Percentiles rank a stretch among this genome's conserved stretches.
Evolutionary conservation across 2,113 vertebrate species (phyloP).

Genomic region (Cololabis saira): DNA sequence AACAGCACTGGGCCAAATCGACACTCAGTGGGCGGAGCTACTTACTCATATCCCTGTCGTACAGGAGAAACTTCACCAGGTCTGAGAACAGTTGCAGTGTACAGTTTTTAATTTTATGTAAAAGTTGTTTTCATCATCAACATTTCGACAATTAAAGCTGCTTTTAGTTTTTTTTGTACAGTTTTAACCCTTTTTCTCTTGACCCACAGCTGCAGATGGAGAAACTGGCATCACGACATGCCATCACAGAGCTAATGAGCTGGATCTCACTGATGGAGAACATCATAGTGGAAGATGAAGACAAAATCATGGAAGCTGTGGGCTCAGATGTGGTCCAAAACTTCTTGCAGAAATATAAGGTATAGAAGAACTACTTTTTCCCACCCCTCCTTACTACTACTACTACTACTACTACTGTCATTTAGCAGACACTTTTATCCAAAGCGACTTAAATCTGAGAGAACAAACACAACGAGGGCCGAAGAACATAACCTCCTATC

Average conservation of each 20-base stretch:
- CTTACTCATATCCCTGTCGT: conserved; percentile 90
- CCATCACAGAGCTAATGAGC: conserved; percentile 94
- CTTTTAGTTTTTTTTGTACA: neutral
- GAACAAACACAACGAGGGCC: too few species aligned
- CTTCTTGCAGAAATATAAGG: conserved; percentile 95
- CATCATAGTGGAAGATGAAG: conserved; percentile 89
- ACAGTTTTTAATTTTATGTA: too few species aligned
- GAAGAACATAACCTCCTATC: too few species aligned
- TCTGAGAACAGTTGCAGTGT: conserved; percentile 53
- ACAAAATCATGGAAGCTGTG: conserved; percentile 87
- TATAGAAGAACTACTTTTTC: conserved; percentile 48
- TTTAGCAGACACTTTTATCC: too few species aligned
- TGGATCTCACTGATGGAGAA: conserved; percentile 97
- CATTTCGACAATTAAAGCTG: neutral
- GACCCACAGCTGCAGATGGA: conserved; percentile 92
- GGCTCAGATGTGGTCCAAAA: conserved; percentile 87
- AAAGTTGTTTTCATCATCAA: too few species aligned
- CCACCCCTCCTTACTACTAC: too few species aligned
- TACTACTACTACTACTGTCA: too few species aligned
- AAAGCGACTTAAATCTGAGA: too few species aligned
- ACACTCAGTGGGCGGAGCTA: conserved; percentile 92
- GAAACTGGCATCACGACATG: conserved; percentile 94
- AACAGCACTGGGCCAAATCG: conserved; percentile 87
- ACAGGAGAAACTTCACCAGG: conserved; percentile 98
- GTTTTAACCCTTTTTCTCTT: conserved; percentile 2